Conservation (phyloP, 2,797 vertebrate genomes). For the Ctenochaetus hawaiiensis region DNA sequence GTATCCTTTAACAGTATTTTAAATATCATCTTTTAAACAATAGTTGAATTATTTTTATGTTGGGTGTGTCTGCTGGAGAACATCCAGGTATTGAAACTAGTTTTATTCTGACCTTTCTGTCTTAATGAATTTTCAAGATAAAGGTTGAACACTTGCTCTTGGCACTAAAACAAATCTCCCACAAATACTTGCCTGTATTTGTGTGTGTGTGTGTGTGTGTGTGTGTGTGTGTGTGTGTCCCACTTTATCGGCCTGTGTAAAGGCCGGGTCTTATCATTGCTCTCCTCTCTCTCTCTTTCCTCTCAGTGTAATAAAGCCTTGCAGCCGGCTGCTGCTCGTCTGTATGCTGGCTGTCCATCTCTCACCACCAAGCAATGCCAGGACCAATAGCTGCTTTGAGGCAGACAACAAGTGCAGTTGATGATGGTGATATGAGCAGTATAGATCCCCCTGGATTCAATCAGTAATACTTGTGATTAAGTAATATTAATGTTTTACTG, state of each 20-base stretch:
- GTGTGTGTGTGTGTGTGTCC: conserved; percentile 47
- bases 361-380: conserved; percentile 84
- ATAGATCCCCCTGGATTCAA: conserved; percentile 28
- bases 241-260: conserved; percentile 51
- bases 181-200: conserved; percentile 49
- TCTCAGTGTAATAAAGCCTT: conserved; percentile 70
- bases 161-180: conserved; percentile 58
- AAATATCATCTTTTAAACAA: conserved; percentile 5
- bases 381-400: conserved; percentile 62
- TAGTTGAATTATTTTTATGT: conserved; percentile 27
- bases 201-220: conserved; percentile 49
- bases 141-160: conserved; percentile 71
- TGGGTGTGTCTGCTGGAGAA: conserved; percentile 26
- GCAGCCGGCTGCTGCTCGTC: conserved; percentile 57
- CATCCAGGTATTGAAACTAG: conserved; percentile 47
- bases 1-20: neutral
- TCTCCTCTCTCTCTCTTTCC: conserved; percentile 35
- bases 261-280: conserved; percentile 62
- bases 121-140: conserved; percentile 81
- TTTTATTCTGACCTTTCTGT: conserved; percentile 79
- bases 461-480: neutral
- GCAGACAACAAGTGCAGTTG: conserved; percentile 43
- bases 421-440: conserved; percentile 32
- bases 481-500: neutral
- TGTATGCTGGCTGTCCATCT: conserved; percentile 70